These are phyloP conservation scores for Syrista parreyssii DNA, from an alignment of 2,888 invertebrate genomes.

Conservation along the genomic window DNA sequence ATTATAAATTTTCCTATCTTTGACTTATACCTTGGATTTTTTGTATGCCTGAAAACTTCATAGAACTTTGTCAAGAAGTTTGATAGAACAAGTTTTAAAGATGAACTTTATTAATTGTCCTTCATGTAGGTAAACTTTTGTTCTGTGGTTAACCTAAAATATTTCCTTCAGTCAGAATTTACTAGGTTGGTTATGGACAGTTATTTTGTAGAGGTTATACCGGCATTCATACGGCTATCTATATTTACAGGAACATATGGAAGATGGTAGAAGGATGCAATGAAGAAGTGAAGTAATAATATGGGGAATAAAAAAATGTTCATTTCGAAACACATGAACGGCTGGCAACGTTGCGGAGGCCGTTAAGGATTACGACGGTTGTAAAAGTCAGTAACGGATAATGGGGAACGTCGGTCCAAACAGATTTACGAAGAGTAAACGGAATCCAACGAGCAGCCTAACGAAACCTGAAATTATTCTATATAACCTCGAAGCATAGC, in stretches of 20 bases:
- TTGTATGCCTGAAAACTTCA: not conserved
- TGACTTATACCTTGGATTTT: not conserved
- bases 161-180: too few relatives aligned
- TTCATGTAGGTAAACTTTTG: too few relatives aligned
- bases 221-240: too few relatives aligned
- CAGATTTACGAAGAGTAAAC: not conserved
- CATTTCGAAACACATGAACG: not conserved
- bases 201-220: too few relatives aligned
- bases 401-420: not conserved
- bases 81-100: not conserved
- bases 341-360: not conserved
- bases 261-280: not conserved
- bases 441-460: not conserved
- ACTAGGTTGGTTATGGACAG: too few relatives aligned
- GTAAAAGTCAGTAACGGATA: not conserved
- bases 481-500: too few relatives aligned
- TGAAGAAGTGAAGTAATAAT: not conserved
- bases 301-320: not conserved
- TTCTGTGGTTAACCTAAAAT: too few relatives aligned
- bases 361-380: not conserved
- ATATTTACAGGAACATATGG: not conserved
- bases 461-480: too few relatives aligned
- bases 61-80: not conserved
- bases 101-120: too few relatives aligned
- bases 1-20: not conserved